Base-by-base conservation (phyloP, 2,888 invertebrate species). In the Petrolisthes manimaculis region DNA sequence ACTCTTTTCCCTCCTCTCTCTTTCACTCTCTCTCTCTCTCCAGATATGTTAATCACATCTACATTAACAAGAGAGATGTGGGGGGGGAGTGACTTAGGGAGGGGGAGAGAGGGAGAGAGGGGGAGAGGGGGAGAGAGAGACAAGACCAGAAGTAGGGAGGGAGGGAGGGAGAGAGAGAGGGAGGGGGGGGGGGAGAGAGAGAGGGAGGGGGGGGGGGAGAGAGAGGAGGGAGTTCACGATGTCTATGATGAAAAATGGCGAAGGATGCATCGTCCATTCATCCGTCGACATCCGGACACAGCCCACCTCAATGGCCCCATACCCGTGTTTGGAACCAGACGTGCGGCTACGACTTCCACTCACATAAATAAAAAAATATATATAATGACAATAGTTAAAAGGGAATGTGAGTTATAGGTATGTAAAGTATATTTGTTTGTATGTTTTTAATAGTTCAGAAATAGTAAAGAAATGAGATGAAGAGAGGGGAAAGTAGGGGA, bases 211-310 rank as follows among this genome's bases (percentile, higher is more conserved):
- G 61, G 61, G 61, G 61, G 61, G 61, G 61, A 18, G 9, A 18
- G 18, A 61, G 61, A 9, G 18, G 61, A 1, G 12, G 71, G 71
- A 53, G 75, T 74, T 55, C 53, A 55, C 24, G 81, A 75, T 86
- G 83, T 86, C 86, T 75, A n/a, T 8, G 53, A 67, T 84, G 88
- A 88, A 84, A 83, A 88, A 88, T 81, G 88, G 84, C 67, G 74
- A 5, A 37, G 75, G 81, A 79, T 88, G 84, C 84, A 84, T 84
- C 80, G 83, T n/a, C 84, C 81, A 88, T 88, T 88, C 84, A 88
- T 56, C 8, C 12, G 77, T 78, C 81, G 80, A 84, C 88, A 55
- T 55, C 75, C 84, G 54, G 71, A 88, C 88, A 83, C 80, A 80
- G n/a, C 79, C 84, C 51, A 69, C 86, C 81, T 82, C 55, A 86